A percentile compares a stretch with the other conserved stretches of the same genome.
These are phyloP conservation scores for Hippocampus mohnikei DNA, from an alignment of 2,113 vertebrate genomes.

Conservation along the genomic window DNA sequence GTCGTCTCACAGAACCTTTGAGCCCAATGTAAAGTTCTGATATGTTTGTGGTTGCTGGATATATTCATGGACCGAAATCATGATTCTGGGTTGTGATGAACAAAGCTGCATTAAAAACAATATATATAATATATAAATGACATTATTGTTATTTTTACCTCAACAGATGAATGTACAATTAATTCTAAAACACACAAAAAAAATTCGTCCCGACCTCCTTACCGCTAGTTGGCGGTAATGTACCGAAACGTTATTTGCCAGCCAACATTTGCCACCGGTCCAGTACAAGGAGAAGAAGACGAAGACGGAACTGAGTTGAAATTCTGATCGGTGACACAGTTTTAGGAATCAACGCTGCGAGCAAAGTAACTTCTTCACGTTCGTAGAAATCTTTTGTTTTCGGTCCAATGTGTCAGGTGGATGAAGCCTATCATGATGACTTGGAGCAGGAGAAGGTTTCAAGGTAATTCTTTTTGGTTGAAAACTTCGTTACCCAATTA, in stretches of 20 bases:
- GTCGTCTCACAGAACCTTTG: background rate
- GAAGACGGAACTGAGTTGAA: background rate
- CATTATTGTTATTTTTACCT: no score
- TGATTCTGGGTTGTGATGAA: no score
- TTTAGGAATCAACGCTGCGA: background rate
- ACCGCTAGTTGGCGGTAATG: background rate
- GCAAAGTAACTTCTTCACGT: no score
- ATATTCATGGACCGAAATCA: background rate
- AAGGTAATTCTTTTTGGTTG: slow-evolving; percentile 30
- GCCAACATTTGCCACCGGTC: background rate
- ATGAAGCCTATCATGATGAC: slow-evolving; percentile 56
- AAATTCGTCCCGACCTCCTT: background rate
- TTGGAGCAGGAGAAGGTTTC: slow-evolving; percentile 33
- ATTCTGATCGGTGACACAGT: no score
- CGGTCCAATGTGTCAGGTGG: slow-evolving; percentile 69
- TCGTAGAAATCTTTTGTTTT: no score
- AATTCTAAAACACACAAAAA: no score
- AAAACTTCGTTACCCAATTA: background rate
- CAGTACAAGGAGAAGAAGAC: background rate
- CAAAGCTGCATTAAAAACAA: background rate
- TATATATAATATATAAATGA: background rate
- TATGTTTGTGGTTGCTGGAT: background rate
- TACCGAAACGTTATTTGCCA: background rate
- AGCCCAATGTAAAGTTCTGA: background rate
- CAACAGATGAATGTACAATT: background rate